These are phyloP conservation scores for Brachionus manjavacas DNA, from an alignment of 1,140 invertebrate genomes.

Conservation along the genomic window DNA sequence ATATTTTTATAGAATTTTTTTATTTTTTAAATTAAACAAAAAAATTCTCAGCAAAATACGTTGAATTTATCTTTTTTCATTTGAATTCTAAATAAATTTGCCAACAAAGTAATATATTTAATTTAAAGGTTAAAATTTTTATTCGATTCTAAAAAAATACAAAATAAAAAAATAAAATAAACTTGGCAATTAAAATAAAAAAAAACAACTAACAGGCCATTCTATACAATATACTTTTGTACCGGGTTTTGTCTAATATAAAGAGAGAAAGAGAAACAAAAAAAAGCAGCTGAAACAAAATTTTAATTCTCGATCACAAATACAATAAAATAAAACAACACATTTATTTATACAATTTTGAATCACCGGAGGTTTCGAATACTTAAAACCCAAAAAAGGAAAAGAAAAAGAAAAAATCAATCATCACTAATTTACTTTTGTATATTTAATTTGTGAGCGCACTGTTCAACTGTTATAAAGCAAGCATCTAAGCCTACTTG, in stretches of 20 bases:
- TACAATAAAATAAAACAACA: not conserved
- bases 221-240: not conserved
- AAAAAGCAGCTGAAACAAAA: not conserved
- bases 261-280: not conserved
- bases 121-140: not conserved
- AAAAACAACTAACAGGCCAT: not conserved
- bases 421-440: not conserved
- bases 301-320: not conserved
- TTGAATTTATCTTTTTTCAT: too few relatives aligned
- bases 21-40: too few relatives aligned
- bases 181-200: not conserved
- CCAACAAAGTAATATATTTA: too few relatives aligned
- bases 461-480: slow-evolving; percentile 14
- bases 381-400: not conserved
- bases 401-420: not conserved
- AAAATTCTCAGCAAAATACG: too few relatives aligned
- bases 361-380: not conserved
- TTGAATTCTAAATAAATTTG: too few relatives aligned
- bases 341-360: not conserved
- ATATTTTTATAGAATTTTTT: too few relatives aligned
- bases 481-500: slow-evolving; percentile 47
- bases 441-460: not conserved
- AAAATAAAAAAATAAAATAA: not conserved
- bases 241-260: not conserved
- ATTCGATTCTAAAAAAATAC: not conserved